Conservation (phyloP, 2,797 vertebrate species). For the Phoebastria nigripes region DNA sequence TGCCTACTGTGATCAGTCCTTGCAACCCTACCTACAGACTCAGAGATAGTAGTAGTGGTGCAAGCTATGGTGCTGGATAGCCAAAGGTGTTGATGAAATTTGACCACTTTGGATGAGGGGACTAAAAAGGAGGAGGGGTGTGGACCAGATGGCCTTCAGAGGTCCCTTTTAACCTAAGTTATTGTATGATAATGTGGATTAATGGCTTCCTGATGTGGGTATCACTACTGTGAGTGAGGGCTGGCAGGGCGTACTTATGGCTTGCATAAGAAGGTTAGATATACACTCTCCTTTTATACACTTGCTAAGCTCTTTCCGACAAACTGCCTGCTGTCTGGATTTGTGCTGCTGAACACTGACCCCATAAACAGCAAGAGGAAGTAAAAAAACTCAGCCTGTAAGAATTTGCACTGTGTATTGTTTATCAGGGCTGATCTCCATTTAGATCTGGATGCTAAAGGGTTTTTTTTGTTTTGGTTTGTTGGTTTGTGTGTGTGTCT, state of each 20-base stretch:
- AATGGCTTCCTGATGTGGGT: not conserved
- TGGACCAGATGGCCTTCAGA: not conserved
- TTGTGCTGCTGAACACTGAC: not conserved
- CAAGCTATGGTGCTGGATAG: not conserved
- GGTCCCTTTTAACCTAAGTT: not conserved
- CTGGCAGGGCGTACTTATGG: not conserved
- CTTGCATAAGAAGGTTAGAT: not conserved
- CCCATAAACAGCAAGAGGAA: not conserved
- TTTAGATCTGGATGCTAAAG: not conserved
- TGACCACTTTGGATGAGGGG: not conserved
- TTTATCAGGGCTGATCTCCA: not conserved
- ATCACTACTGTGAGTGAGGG: not conserved
- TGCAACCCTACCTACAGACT: not conserved
- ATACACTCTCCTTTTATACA: not conserved
- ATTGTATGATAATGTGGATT: not conserved
- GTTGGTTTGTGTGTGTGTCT: not conserved
- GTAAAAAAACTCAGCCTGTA: not conserved
- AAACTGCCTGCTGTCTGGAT: not conserved
- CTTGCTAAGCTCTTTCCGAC: not conserved
- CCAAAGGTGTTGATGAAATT: not conserved
- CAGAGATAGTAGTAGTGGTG: accelerated
- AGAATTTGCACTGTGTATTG: not conserved
- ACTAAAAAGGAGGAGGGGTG: not conserved
- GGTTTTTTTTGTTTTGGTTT: not conserved
- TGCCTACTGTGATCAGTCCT: not conserved